phyloP scores from a whole-genome alignment of 35 echinoderm and acorn worm genomes.

The Ptychodera flava region DNA sequence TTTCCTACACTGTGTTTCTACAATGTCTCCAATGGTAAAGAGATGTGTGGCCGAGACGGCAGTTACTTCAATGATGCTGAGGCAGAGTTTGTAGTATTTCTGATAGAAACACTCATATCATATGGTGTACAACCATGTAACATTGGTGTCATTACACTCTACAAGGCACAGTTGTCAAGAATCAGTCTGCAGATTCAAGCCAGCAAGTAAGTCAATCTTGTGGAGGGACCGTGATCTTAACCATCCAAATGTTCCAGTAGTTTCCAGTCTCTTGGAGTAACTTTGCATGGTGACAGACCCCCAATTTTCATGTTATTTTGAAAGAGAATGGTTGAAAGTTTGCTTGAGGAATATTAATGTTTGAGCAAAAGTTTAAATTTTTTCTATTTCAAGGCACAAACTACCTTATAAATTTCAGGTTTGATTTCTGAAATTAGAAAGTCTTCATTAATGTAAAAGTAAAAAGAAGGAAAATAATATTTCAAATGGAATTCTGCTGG shows the following conservation, averaged over 20 bases:
- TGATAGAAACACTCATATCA: conserved; percentile 60
- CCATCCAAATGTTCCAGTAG: background rate
- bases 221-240: background rate
- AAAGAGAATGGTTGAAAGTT: too few relatives aligned
- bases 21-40: conserved; percentile 73
- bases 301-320: too few relatives aligned
- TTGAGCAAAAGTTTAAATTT: too few relatives aligned
- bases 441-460: too few relatives aligned
- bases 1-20: conserved; percentile 88
- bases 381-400: too few relatives aligned
- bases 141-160: conserved; percentile 93
- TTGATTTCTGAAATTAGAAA: too few relatives aligned
- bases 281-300: too few relatives aligned
- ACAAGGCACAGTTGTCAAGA: conserved; percentile 73
- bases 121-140: conserved; percentile 54
- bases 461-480: too few relatives aligned
- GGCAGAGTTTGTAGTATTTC: conserved; percentile 69
- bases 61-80: conserved; percentile 87
- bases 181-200: conserved; percentile 52
- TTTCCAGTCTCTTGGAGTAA: background rate
- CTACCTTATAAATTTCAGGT: too few relatives aligned
- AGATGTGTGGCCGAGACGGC: conserved; percentile 52
- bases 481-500: too few relatives aligned
- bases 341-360: too few relatives aligned
- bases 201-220: conserved; percentile 43